Conservation (phyloP, 2,797 vertebrate genomes). For the Enteromius viviparus region DNA sequence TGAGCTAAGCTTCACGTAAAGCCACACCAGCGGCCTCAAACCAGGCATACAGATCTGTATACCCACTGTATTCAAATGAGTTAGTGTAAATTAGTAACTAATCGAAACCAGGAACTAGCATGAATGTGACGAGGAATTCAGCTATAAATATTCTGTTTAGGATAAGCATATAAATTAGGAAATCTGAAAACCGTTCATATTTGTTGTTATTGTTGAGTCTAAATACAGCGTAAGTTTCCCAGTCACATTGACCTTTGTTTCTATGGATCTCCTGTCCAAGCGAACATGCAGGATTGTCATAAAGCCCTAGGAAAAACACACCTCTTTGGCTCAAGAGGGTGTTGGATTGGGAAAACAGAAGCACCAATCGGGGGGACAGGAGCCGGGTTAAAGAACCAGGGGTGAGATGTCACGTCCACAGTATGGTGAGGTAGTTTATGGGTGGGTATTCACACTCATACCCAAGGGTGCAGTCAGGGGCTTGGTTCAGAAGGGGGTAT, state of each 20-base stretch:
- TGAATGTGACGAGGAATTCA: conserved; percentile 71
- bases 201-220: background rate
- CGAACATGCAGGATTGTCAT: conserved; percentile 76
- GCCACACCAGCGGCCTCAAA: conserved; percentile 32
- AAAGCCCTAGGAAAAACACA: conserved; percentile 62
- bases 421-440: conserved; percentile 68
- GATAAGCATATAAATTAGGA: background rate
- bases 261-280: conserved; percentile 68
- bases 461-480: conserved; percentile 64
- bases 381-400: conserved; percentile 72
- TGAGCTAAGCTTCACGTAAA: conserved; percentile 33
- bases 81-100: conserved; percentile 67
- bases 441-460: conserved; percentile 69
- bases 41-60: conserved; percentile 44
- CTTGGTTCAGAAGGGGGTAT: conserved; percentile 55
- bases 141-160: conserved; percentile 32
- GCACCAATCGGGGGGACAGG: conserved; percentile 59
- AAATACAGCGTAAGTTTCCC: conserved; percentile 59
- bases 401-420: conserved; percentile 65
- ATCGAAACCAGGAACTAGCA: conserved; percentile 64
- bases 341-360: conserved; percentile 59
- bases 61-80: conserved; percentile 44
- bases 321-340: conserved; percentile 53
- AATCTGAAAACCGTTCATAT: conserved; percentile 4
- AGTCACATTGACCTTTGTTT: conserved; percentile 72